phyloP scores from a whole-genome alignment of 1,140 invertebrate genomes.

The Brachionus sp. region DNA sequence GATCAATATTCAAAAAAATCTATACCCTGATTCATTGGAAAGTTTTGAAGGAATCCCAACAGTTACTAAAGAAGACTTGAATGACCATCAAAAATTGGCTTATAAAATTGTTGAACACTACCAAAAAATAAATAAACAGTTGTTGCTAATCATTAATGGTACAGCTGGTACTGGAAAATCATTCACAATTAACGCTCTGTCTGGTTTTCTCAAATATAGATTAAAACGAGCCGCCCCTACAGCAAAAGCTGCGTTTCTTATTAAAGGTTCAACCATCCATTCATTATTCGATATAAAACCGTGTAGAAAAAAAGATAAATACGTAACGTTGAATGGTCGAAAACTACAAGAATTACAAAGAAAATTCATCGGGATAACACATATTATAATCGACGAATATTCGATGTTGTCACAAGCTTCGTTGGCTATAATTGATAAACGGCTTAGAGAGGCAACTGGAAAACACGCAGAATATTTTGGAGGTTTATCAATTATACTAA shows the following conservation, averaged over 20 bases:
- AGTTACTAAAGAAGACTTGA: background rate
- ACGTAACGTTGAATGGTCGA: background rate
- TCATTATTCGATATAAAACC: background rate
- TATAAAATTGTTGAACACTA: background rate
- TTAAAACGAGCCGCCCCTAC: background rate
- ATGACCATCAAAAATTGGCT: background rate
- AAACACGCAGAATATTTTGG: background rate
- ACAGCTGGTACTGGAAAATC: background rate
- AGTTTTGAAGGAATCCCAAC: background rate
- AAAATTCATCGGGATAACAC: background rate
- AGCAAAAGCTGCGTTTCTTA: background rate
- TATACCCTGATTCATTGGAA: no score
- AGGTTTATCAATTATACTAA: background rate
- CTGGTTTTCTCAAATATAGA: background rate
- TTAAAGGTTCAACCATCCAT: background rate
- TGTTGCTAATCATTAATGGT: background rate
- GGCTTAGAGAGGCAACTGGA: background rate
- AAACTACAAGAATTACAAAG: background rate
- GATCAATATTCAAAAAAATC: no score
- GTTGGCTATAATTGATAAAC: background rate
- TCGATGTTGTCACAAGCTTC: background rate
- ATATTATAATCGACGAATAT: background rate
- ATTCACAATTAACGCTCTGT: background rate
- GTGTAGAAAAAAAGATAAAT: background rate
- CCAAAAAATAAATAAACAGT: background rate